Evolutionary conservation across 2,113 vertebrate genomes (phyloP).

Genomic region (Erinaceus europaeus): DNA sequence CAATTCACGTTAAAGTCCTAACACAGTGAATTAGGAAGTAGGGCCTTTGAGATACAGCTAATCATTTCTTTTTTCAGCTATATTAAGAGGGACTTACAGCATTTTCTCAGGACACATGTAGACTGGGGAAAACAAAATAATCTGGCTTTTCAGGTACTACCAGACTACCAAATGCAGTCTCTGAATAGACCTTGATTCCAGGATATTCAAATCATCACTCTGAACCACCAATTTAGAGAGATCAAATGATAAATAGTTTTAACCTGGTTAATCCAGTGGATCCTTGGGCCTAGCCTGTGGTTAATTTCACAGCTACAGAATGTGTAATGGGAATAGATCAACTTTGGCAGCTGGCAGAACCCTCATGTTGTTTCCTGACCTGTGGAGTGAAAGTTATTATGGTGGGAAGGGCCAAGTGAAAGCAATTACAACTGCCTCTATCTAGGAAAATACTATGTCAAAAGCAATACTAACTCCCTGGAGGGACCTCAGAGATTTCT

Average conservation of each 20-base stretch:
- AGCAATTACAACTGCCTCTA: background rate
- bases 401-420: background rate
- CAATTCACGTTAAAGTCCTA: too few relatives aligned
- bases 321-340: background rate
- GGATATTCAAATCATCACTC: background rate
- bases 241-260: background rate
- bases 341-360: background rate
- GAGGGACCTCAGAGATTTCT: background rate
- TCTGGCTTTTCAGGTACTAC: too few relatives aligned
- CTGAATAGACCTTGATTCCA: background rate
- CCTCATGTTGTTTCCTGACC: background rate
- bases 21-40: too few relatives aligned
- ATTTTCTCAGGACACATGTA: background rate
- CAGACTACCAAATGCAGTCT: background rate
- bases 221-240: background rate
- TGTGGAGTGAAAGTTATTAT: background rate
- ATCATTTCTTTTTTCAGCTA: too few relatives aligned
- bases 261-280: background rate
- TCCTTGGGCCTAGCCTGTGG: background rate
- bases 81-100: background rate
- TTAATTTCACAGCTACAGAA: background rate
- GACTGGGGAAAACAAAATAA: background rate
- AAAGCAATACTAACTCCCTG: background rate
- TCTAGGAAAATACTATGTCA: conserved; percentile 1
- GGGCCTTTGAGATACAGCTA: too few relatives aligned